A percentile compares a stretch with the other conserved stretches of the same genome.
phyloP scores from a whole-genome alignment of 1,140 invertebrate genomes.

The Papilio aristodemus region DNA sequence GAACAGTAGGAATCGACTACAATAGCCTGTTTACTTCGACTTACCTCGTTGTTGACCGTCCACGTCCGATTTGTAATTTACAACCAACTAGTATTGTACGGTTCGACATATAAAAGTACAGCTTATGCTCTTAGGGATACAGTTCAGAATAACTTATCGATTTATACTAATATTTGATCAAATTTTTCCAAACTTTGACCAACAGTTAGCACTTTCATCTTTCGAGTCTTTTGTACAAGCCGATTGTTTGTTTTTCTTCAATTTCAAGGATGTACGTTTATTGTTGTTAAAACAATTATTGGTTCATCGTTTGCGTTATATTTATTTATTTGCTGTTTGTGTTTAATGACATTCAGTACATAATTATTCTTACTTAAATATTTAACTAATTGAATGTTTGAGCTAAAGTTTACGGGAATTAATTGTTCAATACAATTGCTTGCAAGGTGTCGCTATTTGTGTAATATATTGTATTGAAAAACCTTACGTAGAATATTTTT shows the following conservation, averaged over 20 bases:
- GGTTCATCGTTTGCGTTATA: neutral
- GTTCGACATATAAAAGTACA: neutral
- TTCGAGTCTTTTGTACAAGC: constrained; percentile 46
- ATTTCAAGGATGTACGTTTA: constrained; percentile 8
- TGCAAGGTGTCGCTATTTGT: neutral
- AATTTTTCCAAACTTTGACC: constrained; percentile 44
- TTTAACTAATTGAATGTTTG: neutral
- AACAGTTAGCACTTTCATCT: constrained; percentile 57
- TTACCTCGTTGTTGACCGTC: constrained; percentile 33
- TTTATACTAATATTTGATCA: constrained; percentile 32
- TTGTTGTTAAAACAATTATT: constrained; percentile 24
- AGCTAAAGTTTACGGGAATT: neutral
- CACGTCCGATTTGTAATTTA: constrained; percentile 30
- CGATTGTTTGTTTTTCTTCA: constrained; percentile 41
- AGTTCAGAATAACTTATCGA: constrained; percentile 33
- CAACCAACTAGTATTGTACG: constrained; percentile 23
- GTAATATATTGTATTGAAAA: neutral
- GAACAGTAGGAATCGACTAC: constrained; percentile 39
- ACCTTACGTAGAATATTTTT: neutral
- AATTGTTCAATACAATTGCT: too few species aligned
- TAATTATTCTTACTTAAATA: neutral
- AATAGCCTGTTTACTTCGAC: constrained; percentile 38
- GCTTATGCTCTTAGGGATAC: constrained; percentile 31
- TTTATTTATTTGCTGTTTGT: neutral
- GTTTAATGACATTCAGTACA: neutral